Evolutionary conservation across 2,797 vertebrate species (phyloP).

Genomic region (Margarornis squamiger): DNA sequence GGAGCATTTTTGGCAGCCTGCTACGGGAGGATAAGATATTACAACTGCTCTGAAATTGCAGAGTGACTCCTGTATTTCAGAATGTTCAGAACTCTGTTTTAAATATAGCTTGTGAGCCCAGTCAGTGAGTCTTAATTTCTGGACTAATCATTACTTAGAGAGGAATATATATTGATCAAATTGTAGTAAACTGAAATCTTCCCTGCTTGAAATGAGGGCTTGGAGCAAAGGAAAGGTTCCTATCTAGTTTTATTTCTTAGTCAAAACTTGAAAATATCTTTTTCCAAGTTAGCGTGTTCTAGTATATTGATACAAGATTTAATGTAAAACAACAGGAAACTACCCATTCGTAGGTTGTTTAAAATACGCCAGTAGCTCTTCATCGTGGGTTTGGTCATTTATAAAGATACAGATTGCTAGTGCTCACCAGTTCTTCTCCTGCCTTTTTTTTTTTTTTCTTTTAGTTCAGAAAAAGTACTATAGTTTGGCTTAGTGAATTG

Average conservation of each 20-base stretch:
- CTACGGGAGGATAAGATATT: not conserved
- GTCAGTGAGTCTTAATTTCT: not conserved
- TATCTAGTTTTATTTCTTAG: not conserved
- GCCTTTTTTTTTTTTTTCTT: not conserved
- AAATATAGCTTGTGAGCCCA: constrained; percentile 53
- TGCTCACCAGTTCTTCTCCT: not conserved
- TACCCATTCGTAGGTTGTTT: not conserved
- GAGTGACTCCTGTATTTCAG: constrained; percentile 49
- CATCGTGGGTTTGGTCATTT: not conserved
- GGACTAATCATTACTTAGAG: not conserved
- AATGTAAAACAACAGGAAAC: not conserved
- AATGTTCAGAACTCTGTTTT: constrained; percentile 66
- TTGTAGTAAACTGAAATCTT: not conserved
- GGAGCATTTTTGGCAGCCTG: constrained; percentile 11
- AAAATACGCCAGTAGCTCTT: not conserved
- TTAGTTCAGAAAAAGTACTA: not conserved
- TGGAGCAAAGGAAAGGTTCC: not conserved
- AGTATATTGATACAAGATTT: not conserved
- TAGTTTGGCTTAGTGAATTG: not conserved
- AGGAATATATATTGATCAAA: not conserved
- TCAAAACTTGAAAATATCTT: not conserved
- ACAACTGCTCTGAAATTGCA: constrained; percentile 59
- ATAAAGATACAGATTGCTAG: not conserved
- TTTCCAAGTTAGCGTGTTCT: not conserved
- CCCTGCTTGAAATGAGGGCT: not conserved